phyloP scores from a whole-genome alignment of 1,140 invertebrate species.

The Monochamus saltuarius region DNA sequence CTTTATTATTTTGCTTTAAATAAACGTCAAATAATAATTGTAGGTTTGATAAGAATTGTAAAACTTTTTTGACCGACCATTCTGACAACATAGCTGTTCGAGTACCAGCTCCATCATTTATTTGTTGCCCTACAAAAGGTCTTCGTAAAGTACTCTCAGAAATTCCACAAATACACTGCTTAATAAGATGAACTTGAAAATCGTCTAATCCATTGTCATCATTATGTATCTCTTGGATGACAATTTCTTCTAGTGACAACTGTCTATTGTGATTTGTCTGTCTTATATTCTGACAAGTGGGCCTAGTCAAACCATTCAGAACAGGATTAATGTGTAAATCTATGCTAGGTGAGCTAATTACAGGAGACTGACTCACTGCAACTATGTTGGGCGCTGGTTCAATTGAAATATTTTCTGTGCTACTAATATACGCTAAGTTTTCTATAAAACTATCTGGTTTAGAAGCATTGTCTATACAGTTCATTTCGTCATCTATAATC shows the following conservation, averaged over 20 bases:
- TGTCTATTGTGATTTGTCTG: slow-evolving; percentile 8
- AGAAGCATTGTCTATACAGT: not conserved
- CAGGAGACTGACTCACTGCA: not conserved
- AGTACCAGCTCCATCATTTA: slow-evolving; percentile 55
- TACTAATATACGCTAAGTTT: slow-evolving; percentile 21
- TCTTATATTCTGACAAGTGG: not conserved
- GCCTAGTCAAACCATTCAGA: not conserved
- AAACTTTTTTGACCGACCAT: slow-evolving; percentile 69
- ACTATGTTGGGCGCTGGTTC: slow-evolving; percentile 41
- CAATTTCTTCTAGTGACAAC: not conserved
- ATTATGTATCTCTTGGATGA: not conserved
- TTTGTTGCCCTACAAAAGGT: slow-evolving; percentile 66
- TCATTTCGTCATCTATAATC: not conserved
- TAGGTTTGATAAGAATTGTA: slow-evolving; percentile 78
- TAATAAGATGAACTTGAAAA: slow-evolving; percentile 64
- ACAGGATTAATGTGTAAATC: slow-evolving; percentile 8
- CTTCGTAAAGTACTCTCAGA: slow-evolving; percentile 67
- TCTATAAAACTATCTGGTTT: slow-evolving; percentile 22
- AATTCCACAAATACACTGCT: slow-evolving; percentile 76
- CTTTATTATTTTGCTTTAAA: slow-evolving; percentile 77
- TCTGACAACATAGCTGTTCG: slow-evolving; percentile 61
- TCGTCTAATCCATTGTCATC: slow-evolving; percentile 47
- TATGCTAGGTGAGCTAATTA: not conserved
- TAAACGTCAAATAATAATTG: slow-evolving; percentile 82
- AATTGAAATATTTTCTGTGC: slow-evolving; percentile 36